These are phyloP conservation scores for Cylindroiulus punctatus DNA, from an alignment of 2,888 invertebrate species.

Conservation along the genomic window DNA sequence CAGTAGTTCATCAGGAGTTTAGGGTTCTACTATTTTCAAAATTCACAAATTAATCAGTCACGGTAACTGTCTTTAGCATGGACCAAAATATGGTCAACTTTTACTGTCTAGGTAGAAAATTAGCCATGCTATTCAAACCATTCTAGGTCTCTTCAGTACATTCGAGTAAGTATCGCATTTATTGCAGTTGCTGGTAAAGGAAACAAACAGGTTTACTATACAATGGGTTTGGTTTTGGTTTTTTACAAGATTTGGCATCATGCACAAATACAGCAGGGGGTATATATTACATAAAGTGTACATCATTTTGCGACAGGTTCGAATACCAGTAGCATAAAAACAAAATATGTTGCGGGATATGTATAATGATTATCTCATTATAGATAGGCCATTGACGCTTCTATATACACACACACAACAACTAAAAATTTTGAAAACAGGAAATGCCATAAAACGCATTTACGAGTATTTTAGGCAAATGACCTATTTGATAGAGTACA, in stretches of 20 bases:
- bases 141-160: not conserved
- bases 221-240: slow-evolving; percentile 1
- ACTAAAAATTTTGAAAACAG: not conserved
- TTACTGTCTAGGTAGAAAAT: too few species aligned
- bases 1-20: too few species aligned
- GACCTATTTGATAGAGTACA: not conserved
- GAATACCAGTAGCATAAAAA: slow-evolving; percentile 35
- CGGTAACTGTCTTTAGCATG: too few species aligned
- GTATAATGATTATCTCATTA: not conserved
- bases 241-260: slow-evolving; percentile 23
- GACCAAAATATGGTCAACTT: too few species aligned
- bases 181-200: slow-evolving; percentile 28
- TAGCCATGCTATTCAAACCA: too few species aligned
- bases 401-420: slow-evolving; percentile 30
- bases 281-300: slow-evolving; percentile 31
- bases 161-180: slow-evolving; percentile 25
- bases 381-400: not conserved
- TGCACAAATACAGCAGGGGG: slow-evolving; percentile 22
- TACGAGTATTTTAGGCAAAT: not conserved
- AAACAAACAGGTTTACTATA: slow-evolving; percentile 21
- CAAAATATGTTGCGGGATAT: not conserved
- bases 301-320: slow-evolving; percentile 6
- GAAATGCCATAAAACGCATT: slow-evolving; percentile 1
- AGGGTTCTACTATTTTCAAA: too few species aligned
- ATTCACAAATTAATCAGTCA: too few species aligned